phyloP scores from a whole-genome alignment of 2,113 vertebrate genomes.

The Lagopus muta region DNA sequence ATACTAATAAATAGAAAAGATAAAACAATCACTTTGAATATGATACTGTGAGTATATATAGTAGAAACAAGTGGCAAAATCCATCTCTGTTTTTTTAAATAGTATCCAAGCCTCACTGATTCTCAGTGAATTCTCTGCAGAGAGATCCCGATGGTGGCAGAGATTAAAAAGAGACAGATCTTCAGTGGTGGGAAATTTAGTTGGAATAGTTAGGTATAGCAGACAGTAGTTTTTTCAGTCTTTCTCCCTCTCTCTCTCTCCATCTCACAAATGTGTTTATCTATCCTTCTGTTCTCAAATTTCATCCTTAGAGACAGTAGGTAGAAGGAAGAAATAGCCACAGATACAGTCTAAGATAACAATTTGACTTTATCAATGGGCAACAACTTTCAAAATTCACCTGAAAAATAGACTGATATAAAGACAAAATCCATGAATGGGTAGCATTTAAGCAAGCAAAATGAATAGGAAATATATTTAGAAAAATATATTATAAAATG shows the following conservation, averaged over 20 bases:
- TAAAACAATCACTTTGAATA: neutral
- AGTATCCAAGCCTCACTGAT: neutral
- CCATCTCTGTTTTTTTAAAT: neutral
- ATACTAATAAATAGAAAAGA: neutral
- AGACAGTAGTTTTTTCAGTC: neutral
- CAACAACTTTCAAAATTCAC: neutral
- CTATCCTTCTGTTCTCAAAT: neutral
- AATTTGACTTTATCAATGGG: neutral
- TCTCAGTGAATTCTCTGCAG: neutral
- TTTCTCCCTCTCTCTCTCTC: neutral
- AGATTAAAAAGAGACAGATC: neutral
- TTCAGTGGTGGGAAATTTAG: neutral
- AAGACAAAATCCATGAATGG: neutral
- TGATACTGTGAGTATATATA: neutral
- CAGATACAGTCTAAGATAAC: neutral
- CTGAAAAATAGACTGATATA: neutral
- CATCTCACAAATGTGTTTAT: neutral
- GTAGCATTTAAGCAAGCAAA: neutral
- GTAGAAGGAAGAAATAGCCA: neutral
- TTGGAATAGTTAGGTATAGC: neutral
- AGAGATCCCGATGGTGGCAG: neutral
- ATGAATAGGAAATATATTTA: neutral
- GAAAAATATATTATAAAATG: neutral
- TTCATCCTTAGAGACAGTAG: neutral
- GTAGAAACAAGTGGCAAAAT: neutral